Evolutionary conservation across 2,888 invertebrate species (phyloP).

Genomic region (Macrosiphum euphorbiae): DNA sequence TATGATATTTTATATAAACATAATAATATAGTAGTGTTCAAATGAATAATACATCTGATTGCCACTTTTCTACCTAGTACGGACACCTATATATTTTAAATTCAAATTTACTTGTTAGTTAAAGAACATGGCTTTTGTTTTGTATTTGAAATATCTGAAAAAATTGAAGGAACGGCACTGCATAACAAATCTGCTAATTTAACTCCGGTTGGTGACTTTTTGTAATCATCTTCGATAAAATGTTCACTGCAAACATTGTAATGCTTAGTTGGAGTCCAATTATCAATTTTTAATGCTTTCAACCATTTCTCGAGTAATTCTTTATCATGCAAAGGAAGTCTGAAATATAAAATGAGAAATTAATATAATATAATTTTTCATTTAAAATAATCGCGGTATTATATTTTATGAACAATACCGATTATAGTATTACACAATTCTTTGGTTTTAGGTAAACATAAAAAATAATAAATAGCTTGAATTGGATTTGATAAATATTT

Average conservation of each 20-base stretch:
- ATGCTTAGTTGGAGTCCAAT: background rate
- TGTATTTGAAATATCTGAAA: background rate
- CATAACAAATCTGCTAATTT: background rate
- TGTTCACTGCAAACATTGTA: background rate
- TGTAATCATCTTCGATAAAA: background rate
- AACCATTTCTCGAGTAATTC: background rate
- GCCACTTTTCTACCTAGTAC: background rate
- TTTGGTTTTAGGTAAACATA: background rate
- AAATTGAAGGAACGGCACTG: background rate
- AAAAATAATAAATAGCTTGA: background rate
- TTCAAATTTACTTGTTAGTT: background rate
- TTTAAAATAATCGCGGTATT: background rate
- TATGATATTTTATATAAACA: background rate
- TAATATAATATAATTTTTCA: background rate
- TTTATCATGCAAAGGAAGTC: background rate
- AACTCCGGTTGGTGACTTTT: background rate
- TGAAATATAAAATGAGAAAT: background rate
- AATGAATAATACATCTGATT: background rate
- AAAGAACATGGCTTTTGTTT: background rate
- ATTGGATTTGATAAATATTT: background rate
- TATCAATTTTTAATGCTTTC: constrained; percentile 17
- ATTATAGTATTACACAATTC: background rate
- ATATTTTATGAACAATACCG: background rate
- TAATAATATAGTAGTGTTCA: background rate
- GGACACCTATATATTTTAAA: background rate